Percentiles rank a stretch among this genome's conserved stretches.
Conservation (phyloP, 2,888 invertebrate genomes). For the Drosophila pseudotakahashii region DNA sequence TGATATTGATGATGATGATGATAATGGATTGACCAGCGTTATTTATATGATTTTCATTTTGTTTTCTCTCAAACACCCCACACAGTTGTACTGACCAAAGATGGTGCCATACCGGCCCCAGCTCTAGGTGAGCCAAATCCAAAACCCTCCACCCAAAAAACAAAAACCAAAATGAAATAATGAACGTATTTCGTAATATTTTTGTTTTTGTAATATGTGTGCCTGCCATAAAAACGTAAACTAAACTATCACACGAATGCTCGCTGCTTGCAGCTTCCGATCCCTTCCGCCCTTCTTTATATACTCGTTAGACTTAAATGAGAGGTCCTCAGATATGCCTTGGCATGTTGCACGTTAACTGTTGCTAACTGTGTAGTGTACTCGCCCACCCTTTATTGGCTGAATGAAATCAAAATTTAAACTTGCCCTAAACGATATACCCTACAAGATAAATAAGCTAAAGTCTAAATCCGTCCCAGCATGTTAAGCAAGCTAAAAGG, state of each 20-base stretch:
- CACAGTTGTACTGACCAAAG: slow-evolving; percentile 84
- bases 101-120: slow-evolving; percentile 85
- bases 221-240: slow-evolving; percentile 17
- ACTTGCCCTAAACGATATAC: slow-evolving; percentile 8
- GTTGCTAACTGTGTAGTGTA: slow-evolving; percentile 49
- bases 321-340: slow-evolving; percentile 19
- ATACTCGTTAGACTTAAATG: slow-evolving; percentile 10
- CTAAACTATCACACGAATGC: slow-evolving; percentile 34
- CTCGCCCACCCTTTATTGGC: slow-evolving; percentile 33
- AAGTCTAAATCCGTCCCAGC: slow-evolving; percentile 19
- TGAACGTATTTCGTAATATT: slow-evolving; percentile 13
- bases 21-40: slow-evolving; percentile 42
- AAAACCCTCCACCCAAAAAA: slow-evolving; percentile 26
- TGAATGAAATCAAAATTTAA: slow-evolving; percentile 33
- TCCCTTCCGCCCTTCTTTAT: slow-evolving; percentile 19
- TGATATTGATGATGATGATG: slow-evolving; percentile 18
- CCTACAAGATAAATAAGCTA: slow-evolving; percentile 11
- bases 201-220: slow-evolving; percentile 33
- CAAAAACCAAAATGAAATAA: slow-evolving; percentile 28
- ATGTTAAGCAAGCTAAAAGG: slow-evolving; percentile 12
- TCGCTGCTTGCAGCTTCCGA: slow-evolving; percentile 40
- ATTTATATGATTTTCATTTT: slow-evolving; percentile 57
- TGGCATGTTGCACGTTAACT: slow-evolving; percentile 58
- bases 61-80: slow-evolving; percentile 78
- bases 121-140: slow-evolving; percentile 84